Percentiles rank a stretch among this genome's conserved stretches.
These are phyloP conservation scores for Teleogryllus occipitalis DNA, from an alignment of 1,140 invertebrate species.

Conservation along the genomic window DNA sequence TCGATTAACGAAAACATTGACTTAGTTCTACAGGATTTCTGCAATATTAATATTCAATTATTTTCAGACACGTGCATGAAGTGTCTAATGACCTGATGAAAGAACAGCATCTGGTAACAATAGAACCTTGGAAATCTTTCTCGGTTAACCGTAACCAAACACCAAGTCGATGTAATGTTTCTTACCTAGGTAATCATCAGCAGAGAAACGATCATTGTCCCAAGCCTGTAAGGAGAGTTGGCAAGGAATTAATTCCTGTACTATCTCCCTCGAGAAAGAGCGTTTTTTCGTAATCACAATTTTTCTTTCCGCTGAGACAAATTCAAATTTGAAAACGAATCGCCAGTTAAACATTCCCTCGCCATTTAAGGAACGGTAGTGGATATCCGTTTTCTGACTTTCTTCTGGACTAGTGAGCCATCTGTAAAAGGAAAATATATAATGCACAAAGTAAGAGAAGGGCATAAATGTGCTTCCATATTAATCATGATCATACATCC, in stretches of 20 bases:
- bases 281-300: constrained; percentile 51
- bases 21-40: too few species aligned
- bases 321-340: constrained; percentile 76
- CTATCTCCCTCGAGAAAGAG: constrained; percentile 51
- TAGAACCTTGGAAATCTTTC: too few species aligned
- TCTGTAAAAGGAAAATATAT: constrained; percentile 37
- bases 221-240: constrained; percentile 55
- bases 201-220: constrained; percentile 69
- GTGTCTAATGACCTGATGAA: too few species aligned
- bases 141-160: too few species aligned
- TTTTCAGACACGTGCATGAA: too few species aligned
- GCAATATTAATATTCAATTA: too few species aligned
- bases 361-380: constrained; percentile 67
- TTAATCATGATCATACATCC: too few species aligned
- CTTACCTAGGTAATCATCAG: constrained; percentile 64
- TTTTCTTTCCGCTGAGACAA: constrained; percentile 66
- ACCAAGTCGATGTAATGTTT: too few species aligned
- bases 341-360: constrained; percentile 88
- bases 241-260: constrained; percentile 55
- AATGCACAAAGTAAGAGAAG: too few species aligned
- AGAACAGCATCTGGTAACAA: too few species aligned
- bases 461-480: too few species aligned
- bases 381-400: constrained; percentile 71
- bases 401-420: constrained; percentile 65
- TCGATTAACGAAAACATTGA: too few species aligned